phyloP scores from a whole-genome alignment of 2,797 vertebrate genomes.

The Gadopsis bispinosus region DNA sequence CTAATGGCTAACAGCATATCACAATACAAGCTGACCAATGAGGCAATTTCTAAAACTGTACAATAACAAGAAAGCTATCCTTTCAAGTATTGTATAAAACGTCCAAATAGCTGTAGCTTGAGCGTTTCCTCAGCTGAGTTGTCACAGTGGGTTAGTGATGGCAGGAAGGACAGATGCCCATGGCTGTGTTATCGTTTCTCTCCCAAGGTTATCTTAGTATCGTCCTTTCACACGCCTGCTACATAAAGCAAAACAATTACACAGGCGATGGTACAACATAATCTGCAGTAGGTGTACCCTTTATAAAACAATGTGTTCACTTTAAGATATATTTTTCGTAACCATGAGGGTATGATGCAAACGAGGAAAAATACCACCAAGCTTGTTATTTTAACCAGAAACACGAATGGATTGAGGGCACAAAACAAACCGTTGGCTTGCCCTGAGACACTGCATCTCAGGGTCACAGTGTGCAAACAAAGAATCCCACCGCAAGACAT shows the following conservation, averaged over 20 bases:
- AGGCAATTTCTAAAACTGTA: slow-evolving; percentile 37
- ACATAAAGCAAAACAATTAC: slow-evolving; percentile 62
- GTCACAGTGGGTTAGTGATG: slow-evolving; percentile 81
- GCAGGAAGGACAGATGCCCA: slow-evolving; percentile 72
- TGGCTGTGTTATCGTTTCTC: slow-evolving; percentile 71
- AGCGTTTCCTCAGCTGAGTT: slow-evolving; percentile 73
- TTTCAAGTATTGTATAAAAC: slow-evolving; percentile 57
- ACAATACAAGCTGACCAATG: slow-evolving; percentile 51
- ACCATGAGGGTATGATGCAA: slow-evolving; percentile 28
- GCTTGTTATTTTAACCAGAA: slow-evolving; percentile 54
- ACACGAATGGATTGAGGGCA: slow-evolving; percentile 53
- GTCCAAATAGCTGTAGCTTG: slow-evolving; percentile 73
- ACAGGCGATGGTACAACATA: slow-evolving; percentile 23
- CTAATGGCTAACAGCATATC: slow-evolving; percentile 63
- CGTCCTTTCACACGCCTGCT: slow-evolving; percentile 54
- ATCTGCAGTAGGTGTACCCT: neutral
- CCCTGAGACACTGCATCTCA: slow-evolving; percentile 72
- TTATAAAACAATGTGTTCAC: slow-evolving; percentile 26
- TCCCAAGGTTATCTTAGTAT: slow-evolving; percentile 84
- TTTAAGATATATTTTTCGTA: slow-evolving; percentile 29
- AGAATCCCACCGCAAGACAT: slow-evolving; percentile 72
- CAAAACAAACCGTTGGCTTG: slow-evolving; percentile 57
- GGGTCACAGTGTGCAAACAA: slow-evolving; percentile 77
- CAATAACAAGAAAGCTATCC: slow-evolving; percentile 39
- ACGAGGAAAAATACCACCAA: slow-evolving; percentile 4